A percentile compares a stretch with the other conserved stretches of the same genome.
phyloP scores from a whole-genome alignment of 2,113 vertebrate genomes.

The Gymnobelideus leadbeateri region DNA sequence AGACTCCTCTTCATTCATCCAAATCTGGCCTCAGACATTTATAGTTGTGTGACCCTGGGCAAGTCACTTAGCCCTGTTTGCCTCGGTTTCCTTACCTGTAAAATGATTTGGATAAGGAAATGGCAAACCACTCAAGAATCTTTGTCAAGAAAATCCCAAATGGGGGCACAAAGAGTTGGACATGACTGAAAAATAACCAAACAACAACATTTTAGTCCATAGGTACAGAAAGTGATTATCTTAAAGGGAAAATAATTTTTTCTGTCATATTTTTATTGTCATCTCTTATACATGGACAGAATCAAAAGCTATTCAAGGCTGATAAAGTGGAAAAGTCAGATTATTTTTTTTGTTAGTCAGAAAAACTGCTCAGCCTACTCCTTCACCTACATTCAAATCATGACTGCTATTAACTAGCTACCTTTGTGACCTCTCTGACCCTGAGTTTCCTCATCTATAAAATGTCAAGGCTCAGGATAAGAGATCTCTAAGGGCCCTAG shows the following conservation, averaged over 20 bases:
- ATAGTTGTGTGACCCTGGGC: neutral
- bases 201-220: neutral
- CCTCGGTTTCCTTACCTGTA: neutral
- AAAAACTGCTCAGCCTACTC: slow-evolving; percentile 8
- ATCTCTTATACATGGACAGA: neutral
- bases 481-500: neutral
- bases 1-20: neutral
- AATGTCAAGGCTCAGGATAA: neutral
- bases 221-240: neutral
- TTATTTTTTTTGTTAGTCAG: neutral
- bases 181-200: neutral
- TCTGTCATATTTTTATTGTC: neutral
- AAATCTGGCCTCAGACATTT: neutral
- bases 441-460: neutral
- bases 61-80: neutral
- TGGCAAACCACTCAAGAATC: neutral
- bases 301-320: neutral
- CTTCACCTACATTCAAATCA: neutral
- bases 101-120: neutral
- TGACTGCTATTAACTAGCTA: neutral
- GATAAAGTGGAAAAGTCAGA: neutral
- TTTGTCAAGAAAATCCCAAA: neutral
- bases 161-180: neutral
- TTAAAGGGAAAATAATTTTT: neutral
- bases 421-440: neutral